Base-by-base conservation (phyloP, 2,113 vertebrate species). In the Solea solea region DNA sequence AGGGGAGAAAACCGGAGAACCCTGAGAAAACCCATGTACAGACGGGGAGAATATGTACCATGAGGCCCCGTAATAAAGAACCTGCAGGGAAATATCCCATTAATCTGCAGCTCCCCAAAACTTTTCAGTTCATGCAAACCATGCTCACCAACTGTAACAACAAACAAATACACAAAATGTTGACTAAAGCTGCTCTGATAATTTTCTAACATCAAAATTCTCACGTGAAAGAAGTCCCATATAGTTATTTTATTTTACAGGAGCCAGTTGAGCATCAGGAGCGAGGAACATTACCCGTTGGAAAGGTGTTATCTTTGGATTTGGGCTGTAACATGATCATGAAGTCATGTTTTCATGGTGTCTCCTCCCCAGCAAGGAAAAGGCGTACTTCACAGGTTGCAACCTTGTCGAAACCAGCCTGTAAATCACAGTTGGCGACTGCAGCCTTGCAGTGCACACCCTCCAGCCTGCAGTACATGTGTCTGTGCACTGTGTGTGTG, bases 371-470 rank as follows among this genome's bases (percentile, higher is more conserved):
- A 67, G 61, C 57, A 57, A 74, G 69, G 66, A 69, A 83, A 83
- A 61, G 77, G 58, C 50, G 67, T 71, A 83, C 61, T 65, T 68
- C 77, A 74, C 80, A 74, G 84, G 76, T 76, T 90, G 70, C 64
- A 86, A 81, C 74, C 71, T 70, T 89, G 87, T 89, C 87, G 89
- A 78, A 84, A 82, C 21, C 75, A 83, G 85, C 72, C 69, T 65
- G 68, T 90, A 91, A 92, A 93, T 92, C 90, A 90, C 74, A 79
- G 61, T 53, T 53, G 59, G 68, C 62, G 70, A 64, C 45, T 49
- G 3, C 58, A 54, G 73, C 48, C 50, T 49, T 61, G 62, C 45
- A 53, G 74, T 42, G 53, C 84, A 69, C 55, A 14, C 74, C 85
- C 80, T 69, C 65, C 61, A 48, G 49, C 72, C 27, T 49, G 61